These are phyloP conservation scores for Dipus sagitta DNA, from an alignment of 2,797 vertebrate species.

Conservation along the genomic window DNA sequence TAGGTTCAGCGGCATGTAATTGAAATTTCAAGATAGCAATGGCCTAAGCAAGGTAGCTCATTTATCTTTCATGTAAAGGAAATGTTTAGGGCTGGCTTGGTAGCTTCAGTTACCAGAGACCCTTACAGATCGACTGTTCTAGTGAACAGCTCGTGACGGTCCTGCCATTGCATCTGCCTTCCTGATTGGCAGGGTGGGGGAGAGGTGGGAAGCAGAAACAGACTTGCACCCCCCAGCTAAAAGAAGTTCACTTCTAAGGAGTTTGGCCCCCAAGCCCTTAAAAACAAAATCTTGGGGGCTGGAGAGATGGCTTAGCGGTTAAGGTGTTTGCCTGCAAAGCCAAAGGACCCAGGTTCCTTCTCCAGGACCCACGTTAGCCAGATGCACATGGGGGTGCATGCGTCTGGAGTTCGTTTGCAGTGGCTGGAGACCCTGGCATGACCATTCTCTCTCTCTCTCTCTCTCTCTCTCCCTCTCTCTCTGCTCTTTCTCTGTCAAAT, in stretches of 20 bases:
- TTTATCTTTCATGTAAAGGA: not conserved
- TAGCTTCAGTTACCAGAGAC: constrained; percentile 8
- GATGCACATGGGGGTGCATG: too few species aligned
- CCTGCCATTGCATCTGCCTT: not conserved
- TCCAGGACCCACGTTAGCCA: too few species aligned
- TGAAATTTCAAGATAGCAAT: constrained; percentile 21
- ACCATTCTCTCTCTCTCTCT: too few species aligned
- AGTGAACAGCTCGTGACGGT: not conserved
- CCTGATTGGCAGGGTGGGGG: not conserved
- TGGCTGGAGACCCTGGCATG: too few species aligned
- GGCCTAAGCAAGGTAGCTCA: not conserved
- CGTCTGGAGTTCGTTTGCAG: too few species aligned
- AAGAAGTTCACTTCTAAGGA: not conserved
- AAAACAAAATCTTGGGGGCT: not conserved
- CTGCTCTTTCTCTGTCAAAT: too few species aligned
- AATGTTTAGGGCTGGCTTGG: constrained; percentile 11
- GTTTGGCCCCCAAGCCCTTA: constrained; percentile 12
- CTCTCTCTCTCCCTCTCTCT: too few species aligned
- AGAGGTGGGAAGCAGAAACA: not conserved
- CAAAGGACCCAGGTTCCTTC: too few species aligned
- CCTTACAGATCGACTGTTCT: constrained; percentile 6
- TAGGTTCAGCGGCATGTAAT: constrained; percentile 7
- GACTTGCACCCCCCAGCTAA: not conserved
- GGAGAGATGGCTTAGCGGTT: too few species aligned
- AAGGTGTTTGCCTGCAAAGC: too few species aligned